Evolutionary conservation across 2,888 invertebrate species (phyloP), one percentile per base, ranked within the genome.

Genomic region (Ethmia dodecea): DNA sequence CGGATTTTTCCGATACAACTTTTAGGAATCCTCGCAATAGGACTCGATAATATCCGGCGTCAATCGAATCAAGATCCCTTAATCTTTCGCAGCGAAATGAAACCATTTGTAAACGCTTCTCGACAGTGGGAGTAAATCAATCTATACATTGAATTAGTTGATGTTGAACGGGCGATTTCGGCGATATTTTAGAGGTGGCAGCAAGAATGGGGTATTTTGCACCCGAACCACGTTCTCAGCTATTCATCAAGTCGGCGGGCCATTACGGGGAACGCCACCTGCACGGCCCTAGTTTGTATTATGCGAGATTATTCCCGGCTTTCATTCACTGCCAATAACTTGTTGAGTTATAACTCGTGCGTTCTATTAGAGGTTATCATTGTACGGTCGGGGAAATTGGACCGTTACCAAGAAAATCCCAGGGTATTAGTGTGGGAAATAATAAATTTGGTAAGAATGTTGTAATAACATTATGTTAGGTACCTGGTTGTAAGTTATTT

Each of bases 91-190:
- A 54, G 49, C 57, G 59, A 69, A 76, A 79, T 77, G 73, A 74
- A 76, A 77, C 67, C 72, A 77, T 76, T 80, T 75, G 72, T 75
- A 69, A 70, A 70, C 60, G 66, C 49, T n/a, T 66, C 63, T 11
- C 26, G 10, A 8, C 11, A 49, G 56, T 46, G 50, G 51, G 53
- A 66, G 67, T 78, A 73, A 79, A 79, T 79, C 79, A 77, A 79
- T 80, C 75, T 73, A 75, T 70, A 77, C 68, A 69, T 77, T 79
- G 70, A 78, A 80, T 79, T 79, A 78, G 73, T 73, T 72, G 74
- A 74, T 72, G 73, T 77, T 77, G 71, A 74, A 65, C 70, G 68
- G 71, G 66, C 69, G 74, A 75, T 79, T 77, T 77, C 43, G 72
- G 75, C 60, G 68, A 78, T 79, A 77, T 78, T 79, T 78, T 72